Evolutionary conservation across 1,140 invertebrate genomes (phyloP), one percentile per base, ranked within the genome.

Genomic region (Anastrepha obliqua): DNA sequence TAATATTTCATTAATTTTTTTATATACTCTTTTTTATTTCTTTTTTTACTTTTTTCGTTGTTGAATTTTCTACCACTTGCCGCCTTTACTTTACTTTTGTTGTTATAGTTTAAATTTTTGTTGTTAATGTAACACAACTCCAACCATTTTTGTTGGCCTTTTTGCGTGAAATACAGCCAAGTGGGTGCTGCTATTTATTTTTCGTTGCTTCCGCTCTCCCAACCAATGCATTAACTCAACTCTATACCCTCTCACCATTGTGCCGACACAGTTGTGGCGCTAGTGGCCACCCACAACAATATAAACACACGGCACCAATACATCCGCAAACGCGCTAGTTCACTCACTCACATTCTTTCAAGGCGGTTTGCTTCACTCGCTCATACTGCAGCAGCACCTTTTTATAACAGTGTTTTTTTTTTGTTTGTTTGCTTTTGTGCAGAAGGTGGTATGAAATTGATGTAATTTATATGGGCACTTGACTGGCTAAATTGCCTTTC

Each of bases 401-500:
- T 78, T 13, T 81, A 42, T 55, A 29, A 7, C 15, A 17, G n/a
- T 81, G 17, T 81, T 81, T 58, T 51, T 39, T 51, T 78, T 51
- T 51, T 78, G 0, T 29, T 55, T 13, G 44, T 6, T 29, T 81
- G 3, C 5, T 81, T 81, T 81, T 17, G 55, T 55, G n/a, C 74
- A 29, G 70, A 44, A 62, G 64, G 87, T 90, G 90, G 90, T 90
- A 90, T 91, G 90, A 92, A 92, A 92, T 92, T 93, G 91, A 92
- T 93, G 92, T 93, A 92, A 93, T 93, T 93, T 93, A 93, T 93
- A 92, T 93, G 92, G 91, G 91, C 92, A 93, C 92, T 93, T 92
- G 92, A 93, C 92, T 92, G 91, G 91, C 90, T 93, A 92, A 93
- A 93, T 93, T 93, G 92, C 91, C 91, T 91, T 91, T 91, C 90